Conservation (phyloP, 53 echinoderm and acorn worm species). For the Stichopus horrens region DNA sequence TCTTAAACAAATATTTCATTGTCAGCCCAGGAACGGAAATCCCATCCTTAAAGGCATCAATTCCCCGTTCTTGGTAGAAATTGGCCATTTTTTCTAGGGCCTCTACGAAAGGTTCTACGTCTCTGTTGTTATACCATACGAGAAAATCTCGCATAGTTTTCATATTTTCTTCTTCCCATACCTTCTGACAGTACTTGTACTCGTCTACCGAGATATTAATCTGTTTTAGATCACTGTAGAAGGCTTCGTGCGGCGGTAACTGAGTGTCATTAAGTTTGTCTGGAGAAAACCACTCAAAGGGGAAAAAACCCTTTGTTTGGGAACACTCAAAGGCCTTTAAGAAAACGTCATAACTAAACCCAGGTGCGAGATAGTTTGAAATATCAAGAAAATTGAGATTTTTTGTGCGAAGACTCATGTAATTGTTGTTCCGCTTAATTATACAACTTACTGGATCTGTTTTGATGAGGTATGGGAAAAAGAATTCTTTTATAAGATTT, state of each 20-base stretch:
- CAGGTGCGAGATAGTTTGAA: background rate
- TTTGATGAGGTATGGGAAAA: constrained; percentile 47
- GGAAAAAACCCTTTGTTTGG: constrained; percentile 18
- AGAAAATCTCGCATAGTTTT: constrained; percentile 53
- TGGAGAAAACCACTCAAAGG: constrained; percentile 6
- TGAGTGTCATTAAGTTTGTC: constrained; percentile 44
- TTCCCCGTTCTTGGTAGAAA: constrained; percentile 40
- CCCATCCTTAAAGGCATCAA: constrained; percentile 63
- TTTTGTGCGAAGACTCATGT: constrained; percentile 43
- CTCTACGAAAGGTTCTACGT: constrained; percentile 58
- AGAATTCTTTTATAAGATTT: constrained; percentile 39
- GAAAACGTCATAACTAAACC: constrained; percentile 4
- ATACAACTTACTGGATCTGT: constrained; percentile 36
- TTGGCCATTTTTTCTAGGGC: constrained; percentile 52
- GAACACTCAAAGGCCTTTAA: constrained; percentile 22
- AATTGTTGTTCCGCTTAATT: constrained; percentile 48
- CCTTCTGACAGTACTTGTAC: constrained; percentile 43
- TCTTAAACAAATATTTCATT: constrained; percentile 49
- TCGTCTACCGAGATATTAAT: constrained; percentile 35
- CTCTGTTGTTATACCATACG: constrained; percentile 59
- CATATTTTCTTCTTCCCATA: constrained; percentile 52
- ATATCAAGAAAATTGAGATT: constrained; percentile 30
- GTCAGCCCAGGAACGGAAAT: constrained; percentile 68
- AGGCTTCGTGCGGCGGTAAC: constrained; percentile 47
- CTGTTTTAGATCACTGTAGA: constrained; percentile 47